Base-by-base conservation (phyloP, 2,113 vertebrate species). In the Erythrocercus mccallii region DNA sequence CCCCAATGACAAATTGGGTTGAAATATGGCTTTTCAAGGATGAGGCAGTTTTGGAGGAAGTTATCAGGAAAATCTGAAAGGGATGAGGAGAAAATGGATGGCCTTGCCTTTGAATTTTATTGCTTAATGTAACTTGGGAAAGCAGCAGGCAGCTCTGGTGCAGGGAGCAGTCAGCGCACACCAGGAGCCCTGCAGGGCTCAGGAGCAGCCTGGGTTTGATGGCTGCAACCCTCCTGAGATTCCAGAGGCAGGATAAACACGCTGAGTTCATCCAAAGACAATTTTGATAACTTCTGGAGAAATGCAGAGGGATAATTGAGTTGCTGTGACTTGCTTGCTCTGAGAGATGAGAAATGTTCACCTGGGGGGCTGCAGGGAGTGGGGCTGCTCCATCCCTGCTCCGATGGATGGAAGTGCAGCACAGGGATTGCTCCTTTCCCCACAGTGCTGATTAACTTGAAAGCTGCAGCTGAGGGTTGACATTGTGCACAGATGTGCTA, bases 401-500 rank as follows among this genome's bases (percentile, higher is more conserved):
- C 14, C 3, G 5, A 5, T 17, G 33, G 81, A 42, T 68, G 88
- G n/a, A 40, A 35, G 35, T 64, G 92, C 90, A 5, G 84, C 4
- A 22, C 58, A 40, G 81, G 87, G 88, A 66, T 37, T 51, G 72
- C 88, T 83, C 33, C 10, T 93, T 90, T 93, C 94, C 95, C 96
- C 82, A 16, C 30, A 64, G 92, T 92, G 94, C 93, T 95, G 93
- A 93, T 96, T 94, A 95, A 90, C 71, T 86, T 62, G 96, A 92
- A 96, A 86, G 93, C 88, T 72, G 72, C 94, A 96, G 88, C 95
- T 84, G 82, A 93, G 94, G 80, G 88, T 90, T 96, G 92, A 70
- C 81, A 23, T 24, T 28, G 74, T 40, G 87, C 84, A 45, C 78
- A 82, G 91, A 92, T 82, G 93, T 77, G 90, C 91, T 91, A 58